A percentile compares a stretch with the other conserved stretches of the same genome.
These are phyloP conservation scores for Drosophila cyrtoloma DNA, from an alignment of 2,888 invertebrate genomes.

Conservation along the genomic window DNA sequence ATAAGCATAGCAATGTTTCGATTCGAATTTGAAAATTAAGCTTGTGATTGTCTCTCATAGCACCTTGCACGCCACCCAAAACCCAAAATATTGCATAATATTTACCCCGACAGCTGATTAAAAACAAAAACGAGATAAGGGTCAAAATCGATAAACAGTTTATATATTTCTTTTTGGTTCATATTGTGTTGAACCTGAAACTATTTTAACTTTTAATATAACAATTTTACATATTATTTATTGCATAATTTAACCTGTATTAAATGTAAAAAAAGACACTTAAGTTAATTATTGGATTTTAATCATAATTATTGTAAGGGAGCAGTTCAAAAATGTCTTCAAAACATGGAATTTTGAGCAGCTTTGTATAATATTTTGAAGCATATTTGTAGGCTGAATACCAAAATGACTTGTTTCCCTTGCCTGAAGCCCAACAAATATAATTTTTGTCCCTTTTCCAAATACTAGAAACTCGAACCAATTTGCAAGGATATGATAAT, in stretches of 20 bases:
- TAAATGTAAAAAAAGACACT: conserved; percentile 42
- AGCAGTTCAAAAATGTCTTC: not conserved
- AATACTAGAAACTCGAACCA: not conserved
- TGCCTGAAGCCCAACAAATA: not conserved
- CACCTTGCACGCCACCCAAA: conserved; percentile 28
- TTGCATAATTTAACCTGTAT: conserved; percentile 64
- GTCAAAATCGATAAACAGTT: conserved; percentile 27
- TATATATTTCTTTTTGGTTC: conserved; percentile 37
- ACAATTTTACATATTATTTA: conserved; percentile 63
- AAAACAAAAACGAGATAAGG: conserved; percentile 40
- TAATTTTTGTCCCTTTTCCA: not conserved
- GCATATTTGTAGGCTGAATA: conserved; percentile 39
- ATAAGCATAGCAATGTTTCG: conserved; percentile 18
- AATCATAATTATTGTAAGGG: not conserved
- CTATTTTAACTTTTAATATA: conserved; percentile 38
- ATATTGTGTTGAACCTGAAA: conserved; percentile 50
- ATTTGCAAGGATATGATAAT: not conserved
- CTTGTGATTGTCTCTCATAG: conserved; percentile 48
- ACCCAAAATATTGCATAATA: conserved; percentile 19
- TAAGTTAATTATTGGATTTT: conserved; percentile 9
- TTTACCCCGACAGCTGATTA: conserved; percentile 31
- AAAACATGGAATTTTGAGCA: not conserved
- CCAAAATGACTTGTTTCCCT: conserved; percentile 4
- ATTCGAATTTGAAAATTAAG: conserved; percentile 34
- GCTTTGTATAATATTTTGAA: not conserved